Evolutionary conservation across 2,113 vertebrate species (phyloP).

Genomic region (Lamprotornis superbus): DNA sequence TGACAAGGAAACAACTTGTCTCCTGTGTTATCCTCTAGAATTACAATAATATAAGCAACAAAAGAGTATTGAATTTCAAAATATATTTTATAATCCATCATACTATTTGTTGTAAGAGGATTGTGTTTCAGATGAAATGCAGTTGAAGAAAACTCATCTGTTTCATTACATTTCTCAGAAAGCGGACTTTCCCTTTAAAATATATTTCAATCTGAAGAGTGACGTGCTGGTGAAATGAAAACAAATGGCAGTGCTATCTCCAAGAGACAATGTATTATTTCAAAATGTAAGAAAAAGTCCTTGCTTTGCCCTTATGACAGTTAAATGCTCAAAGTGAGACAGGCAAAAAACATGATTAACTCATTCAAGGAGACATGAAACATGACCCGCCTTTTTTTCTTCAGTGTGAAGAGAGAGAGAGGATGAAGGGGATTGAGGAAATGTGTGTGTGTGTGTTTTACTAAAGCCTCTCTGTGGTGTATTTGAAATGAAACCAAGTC

Average conservation of each 20-base stretch:
- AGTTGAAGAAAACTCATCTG: conserved; percentile 52
- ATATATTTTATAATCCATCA: conserved; percentile 28
- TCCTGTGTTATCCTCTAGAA: neutral
- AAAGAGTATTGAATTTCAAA: conserved; percentile 33
- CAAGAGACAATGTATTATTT: conserved; percentile 73
- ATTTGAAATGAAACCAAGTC: neutral
- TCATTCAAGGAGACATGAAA: conserved; percentile 40
- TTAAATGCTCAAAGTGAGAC: conserved; percentile 61
- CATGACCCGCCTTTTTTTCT: neutral
- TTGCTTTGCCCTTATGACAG: conserved; percentile 55
- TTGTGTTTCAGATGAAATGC: conserved; percentile 33
- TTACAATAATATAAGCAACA: conserved; percentile 44
- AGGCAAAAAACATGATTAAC: conserved; percentile 34
- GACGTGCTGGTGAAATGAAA: conserved; percentile 71
- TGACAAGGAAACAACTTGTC: neutral
- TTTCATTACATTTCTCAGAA: conserved; percentile 59
- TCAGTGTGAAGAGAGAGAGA: neutral
- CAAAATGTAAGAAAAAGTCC: conserved; percentile 63
- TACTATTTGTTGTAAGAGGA: neutral
- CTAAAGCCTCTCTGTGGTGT: neutral
- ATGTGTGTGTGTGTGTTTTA: neutral
- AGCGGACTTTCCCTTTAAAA: conserved; percentile 68
- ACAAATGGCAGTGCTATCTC: conserved; percentile 70
- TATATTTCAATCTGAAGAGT: conserved; percentile 72
- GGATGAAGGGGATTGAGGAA: neutral